Base-by-base conservation (phyloP, 1,140 invertebrate species). In the Agraylea sexmaculata region DNA sequence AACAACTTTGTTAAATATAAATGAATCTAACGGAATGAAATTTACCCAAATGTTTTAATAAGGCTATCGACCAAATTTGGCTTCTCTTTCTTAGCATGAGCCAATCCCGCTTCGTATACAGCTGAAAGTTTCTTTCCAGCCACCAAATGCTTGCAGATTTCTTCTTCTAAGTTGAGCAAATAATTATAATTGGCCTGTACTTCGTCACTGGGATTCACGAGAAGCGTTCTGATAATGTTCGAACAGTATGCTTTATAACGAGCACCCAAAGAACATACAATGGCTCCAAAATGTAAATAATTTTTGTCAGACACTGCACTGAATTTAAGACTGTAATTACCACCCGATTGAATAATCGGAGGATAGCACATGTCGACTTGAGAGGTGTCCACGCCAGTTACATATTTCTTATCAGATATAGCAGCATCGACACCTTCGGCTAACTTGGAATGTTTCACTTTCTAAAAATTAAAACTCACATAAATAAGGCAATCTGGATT, bases 241-340 rank as follows among this genome's bases (percentile, higher is more conserved):
- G 95, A 94, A 66, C 96, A 99, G 56, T 99, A 99, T 0, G 83
- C 90, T 59, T 95, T 96, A 62, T 97, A 99, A 36, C 95, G 71
- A 11, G 83, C 82, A 16, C 96, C 96, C 45, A 99, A 64, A 15
- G 87, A 88, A 66, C 92, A 95, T 27, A 95, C 83, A 46, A 99
- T 98, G 0, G 90, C 80, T 28, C 93, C 95, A 69, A 97, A 99
- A 60, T 98, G 89, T 32, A 99, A 61, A 48, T 74, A 74, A 55
- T 93, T 94, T 57, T 98, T 93, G 57, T 97, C 89, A 53, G 90
- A 93, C 20, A 76, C 76, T 29, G 84, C 87, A 58, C 88, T 95
- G 58, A 99, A 99, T 65, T 99, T 99, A 1, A 99, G 70, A 56
- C 79, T 90, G 66, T 97, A 99, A 56, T 91, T 85, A 5, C 92